Conservation (phyloP, 2,888 invertebrate genomes). For the Euclidia mi region DNA sequence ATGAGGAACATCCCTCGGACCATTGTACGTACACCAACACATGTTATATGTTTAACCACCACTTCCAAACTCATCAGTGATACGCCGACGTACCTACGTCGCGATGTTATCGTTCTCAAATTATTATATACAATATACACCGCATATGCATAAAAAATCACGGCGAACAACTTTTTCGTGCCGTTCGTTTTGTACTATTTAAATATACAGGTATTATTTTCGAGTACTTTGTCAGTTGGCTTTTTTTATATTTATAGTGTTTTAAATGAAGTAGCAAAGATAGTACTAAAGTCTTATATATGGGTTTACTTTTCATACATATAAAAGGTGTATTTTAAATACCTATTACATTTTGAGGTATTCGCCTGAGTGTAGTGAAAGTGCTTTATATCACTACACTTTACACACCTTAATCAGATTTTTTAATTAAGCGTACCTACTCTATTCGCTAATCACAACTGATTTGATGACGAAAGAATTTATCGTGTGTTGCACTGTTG, state of each 20-base stretch:
- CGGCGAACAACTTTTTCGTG: conserved; percentile 19
- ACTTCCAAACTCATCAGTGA: conserved; percentile 43
- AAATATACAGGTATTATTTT: conserved; percentile 19
- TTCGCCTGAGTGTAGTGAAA: no score
- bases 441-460: no score
- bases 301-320: no score
- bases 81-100: conserved; percentile 31
- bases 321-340: no score
- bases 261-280: not conserved
- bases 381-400: no score
- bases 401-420: no score
- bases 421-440: no score
- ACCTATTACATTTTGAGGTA: no score
- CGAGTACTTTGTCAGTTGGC: conserved; percentile 13
- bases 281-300: not conserved
- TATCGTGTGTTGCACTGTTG: no score
- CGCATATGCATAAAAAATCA: conserved; percentile 30
- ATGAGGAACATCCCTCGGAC: conserved; percentile 15
- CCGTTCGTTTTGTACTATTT: conserved; percentile 18
- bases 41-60: conserved; percentile 19
- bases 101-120: conserved; percentile 66
- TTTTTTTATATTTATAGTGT: conserved; percentile 12
- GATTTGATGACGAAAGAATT: no score
- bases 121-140: conserved; percentile 61
- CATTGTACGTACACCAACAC: conserved; percentile 3